Conservation (phyloP, 2,797 vertebrate species). For the Amphiprion clarkii region DNA sequence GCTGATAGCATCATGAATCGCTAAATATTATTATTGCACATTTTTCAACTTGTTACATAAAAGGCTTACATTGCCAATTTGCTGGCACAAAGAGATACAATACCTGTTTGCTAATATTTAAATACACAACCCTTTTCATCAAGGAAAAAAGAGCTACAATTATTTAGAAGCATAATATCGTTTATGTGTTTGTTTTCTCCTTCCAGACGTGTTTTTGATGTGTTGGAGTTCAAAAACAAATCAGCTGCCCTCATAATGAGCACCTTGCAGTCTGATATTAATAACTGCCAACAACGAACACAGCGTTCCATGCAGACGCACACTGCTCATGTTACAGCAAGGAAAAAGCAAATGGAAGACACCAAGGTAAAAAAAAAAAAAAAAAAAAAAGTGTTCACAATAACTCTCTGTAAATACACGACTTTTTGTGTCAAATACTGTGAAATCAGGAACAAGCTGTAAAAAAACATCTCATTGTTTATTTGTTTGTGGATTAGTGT, state of each 20-base stretch:
- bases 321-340: conserved; percentile 68
- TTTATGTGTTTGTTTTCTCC: conserved; percentile 45
- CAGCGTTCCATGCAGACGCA: conserved; percentile 73
- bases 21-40: background rate
- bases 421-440: conserved; percentile 62
- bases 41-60: background rate
- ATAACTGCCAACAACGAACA: conserved; percentile 77
- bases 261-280: conserved; percentile 80
- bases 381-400: conserved; percentile 27
- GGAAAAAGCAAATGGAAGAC: conserved; percentile 76
- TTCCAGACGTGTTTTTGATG: conserved; percentile 72
- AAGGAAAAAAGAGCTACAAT: background rate
- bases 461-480: conserved; percentile 73
- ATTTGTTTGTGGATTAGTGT: conserved; percentile 85
- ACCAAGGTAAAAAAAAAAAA: conserved; percentile 76
- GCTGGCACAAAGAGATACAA: background rate
- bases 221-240: conserved; percentile 79
- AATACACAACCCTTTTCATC: background rate
- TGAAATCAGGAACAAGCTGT: conserved; percentile 64
- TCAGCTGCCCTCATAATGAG: conserved; percentile 78
- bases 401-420: conserved; percentile 61
- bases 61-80: background rate
- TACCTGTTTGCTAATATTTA: background rate
- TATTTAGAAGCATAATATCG: conserved; percentile 7
- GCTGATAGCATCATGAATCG: no score